Evolutionary conservation across 2,113 vertebrate species (phyloP), one percentile per base, ranked within the genome.

Genomic region (Toxostoma redivivum): DNA sequence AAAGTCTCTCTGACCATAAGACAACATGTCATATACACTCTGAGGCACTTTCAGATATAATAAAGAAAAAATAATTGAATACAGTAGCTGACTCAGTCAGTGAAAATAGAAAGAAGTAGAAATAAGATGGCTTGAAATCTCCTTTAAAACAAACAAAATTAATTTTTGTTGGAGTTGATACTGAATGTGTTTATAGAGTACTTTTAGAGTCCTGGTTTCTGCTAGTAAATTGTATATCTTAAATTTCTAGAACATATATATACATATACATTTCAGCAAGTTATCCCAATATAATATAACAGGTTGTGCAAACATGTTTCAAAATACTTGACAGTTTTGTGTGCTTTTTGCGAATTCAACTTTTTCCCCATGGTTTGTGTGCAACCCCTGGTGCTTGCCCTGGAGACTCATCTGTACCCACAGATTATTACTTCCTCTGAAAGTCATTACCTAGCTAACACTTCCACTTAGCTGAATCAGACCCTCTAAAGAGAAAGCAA

Each of bases 391-490:
- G 44, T 51, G 80, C 48, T 57, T 60, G 57, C 70, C 51, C 57
- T 44, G 24, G 44, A 42, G 60, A 60, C 72, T 80, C 12, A 4
- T 38, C 90, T 53, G 70, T 64, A 72, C 57, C 70, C 54, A 21
- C 22, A 70, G 64, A 15, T 71, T 79, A 70, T 71, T 66, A 28
- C 54, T 47, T 88, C 51, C 69, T 40, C 50, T 2, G 10, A 65
- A 77, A 86, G 47, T 33, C 82, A 73, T 70, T 90, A 51, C 67
- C 54, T 30, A 38, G 35, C 71, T 82, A 85, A 79, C 57, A 40
- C 37, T 82, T 86, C 89, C 79, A 90, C 85, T 88, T 65, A 51
- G 90, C 57, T 92, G 91, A 91, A 85, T 85, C 81, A 95, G 81
- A 65, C 48, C 27, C 48, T 84, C 38, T 6, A 24, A 69, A 72